Base-by-base conservation (phyloP, 1,140 invertebrate genomes). In the Pachyrhynchus sulphureomaculatus region DNA sequence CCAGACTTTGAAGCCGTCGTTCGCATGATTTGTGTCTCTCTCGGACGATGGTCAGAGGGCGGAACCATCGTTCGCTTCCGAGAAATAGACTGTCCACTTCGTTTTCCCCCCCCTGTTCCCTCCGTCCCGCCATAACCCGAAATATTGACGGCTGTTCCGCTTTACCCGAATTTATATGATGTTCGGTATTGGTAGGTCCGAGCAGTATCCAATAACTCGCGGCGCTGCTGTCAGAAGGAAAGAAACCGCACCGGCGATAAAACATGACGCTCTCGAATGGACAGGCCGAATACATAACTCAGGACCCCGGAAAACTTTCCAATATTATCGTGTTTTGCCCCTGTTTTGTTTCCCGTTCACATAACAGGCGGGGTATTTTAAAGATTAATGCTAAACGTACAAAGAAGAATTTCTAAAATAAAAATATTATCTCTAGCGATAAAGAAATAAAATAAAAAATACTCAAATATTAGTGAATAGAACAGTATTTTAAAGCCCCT, bases 81-180 rank as follows among this genome's bases (percentile, higher is more conserved):
- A 65, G 64, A 66, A 68, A 70, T 69, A 65, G 67, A 67, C 67
- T 71, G 69, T 69, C 69, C 69, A 71, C 69, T 70, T 66, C 62
- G 41, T 47, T 62, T 17, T 37, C 26, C 29, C 44, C 47, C 44
- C 17, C 4, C 42, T 44, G 13, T 20, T 9, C 53, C 21, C 57
- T 37, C 20, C 42, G n/a, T 54, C 45, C 37, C 24, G 29, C 53
- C 49, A 59, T 49, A 64, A 53, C 44, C 51, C 36, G 52, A 63
- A 69, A 71, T 71, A 71, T 71, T 71, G 69, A 71, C 69, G 69
- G 67, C 32, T 62, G 39, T 53, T 62, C 29, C 52, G 59, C 41
- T 36, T 29, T 42, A 62, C 62, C 64, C 54, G 70, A 72, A 72
- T 72, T 72, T 72, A 70, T 72, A 72, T 72, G 70, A 72, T 72